phyloP scores from a whole-genome alignment of 2,797 vertebrate species.

The Rhabdophis nuchalis region DNA sequence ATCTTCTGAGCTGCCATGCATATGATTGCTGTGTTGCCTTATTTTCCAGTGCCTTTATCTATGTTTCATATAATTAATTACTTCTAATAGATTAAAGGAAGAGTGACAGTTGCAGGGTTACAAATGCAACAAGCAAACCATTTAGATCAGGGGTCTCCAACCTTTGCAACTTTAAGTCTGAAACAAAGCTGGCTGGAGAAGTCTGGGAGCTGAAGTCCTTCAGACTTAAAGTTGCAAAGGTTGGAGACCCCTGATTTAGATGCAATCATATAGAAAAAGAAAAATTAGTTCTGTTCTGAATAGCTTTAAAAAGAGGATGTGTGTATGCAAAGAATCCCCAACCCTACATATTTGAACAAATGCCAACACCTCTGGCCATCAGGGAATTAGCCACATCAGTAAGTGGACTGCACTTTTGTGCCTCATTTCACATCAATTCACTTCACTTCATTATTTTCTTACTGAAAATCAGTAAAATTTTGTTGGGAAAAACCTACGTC shows the following conservation, averaged over 20 bases:
- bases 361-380: neutral
- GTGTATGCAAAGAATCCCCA: neutral
- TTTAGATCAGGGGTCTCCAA: no score
- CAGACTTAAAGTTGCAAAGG: no score
- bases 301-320: neutral
- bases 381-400: neutral
- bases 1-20: neutral
- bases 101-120: neutral
- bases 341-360: neutral
- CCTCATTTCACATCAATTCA: neutral
- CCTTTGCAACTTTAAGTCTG: no score
- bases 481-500: neutral
- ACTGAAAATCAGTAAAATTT: neutral
- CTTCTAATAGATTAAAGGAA: neutral
- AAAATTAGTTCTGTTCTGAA: neutral
- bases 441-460: neutral
- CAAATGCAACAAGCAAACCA: neutral
- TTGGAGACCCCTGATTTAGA: no score
- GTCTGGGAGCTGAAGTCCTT: no score
- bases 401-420: neutral
- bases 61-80: neutral
- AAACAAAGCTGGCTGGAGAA: no score
- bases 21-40: neutral
- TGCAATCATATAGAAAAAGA: neutral
- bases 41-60: neutral